phyloP scores from a whole-genome alignment of 2,113 vertebrate genomes.

The Nematolebias whitei region DNA sequence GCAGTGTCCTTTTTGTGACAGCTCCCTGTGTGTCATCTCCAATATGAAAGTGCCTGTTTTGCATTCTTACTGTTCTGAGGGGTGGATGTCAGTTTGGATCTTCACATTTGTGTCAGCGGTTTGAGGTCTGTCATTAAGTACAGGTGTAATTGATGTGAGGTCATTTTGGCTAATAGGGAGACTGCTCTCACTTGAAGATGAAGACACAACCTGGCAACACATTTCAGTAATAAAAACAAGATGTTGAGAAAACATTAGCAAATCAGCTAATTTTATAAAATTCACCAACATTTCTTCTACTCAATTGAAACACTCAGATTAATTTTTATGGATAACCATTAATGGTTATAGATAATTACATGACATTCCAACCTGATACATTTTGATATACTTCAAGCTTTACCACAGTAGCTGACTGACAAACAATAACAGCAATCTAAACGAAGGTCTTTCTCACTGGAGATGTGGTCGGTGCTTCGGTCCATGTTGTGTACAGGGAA shows the following conservation, averaged over 20 bases:
- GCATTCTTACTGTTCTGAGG: slow-evolving; percentile 30
- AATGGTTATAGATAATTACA: background rate
- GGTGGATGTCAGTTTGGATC: slow-evolving; percentile 3
- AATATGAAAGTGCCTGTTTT: too few species aligned
- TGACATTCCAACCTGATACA: background rate
- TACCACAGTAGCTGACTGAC: background rate
- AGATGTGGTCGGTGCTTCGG: slow-evolving; percentile 41
- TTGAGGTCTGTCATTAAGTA: slow-evolving; percentile 7
- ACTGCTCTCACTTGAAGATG: slow-evolving; percentile 3
- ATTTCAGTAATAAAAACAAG: background rate
- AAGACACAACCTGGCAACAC: slow-evolving; percentile 26
- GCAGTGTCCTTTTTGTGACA: slow-evolving; percentile 48
- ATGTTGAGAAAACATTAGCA: background rate
- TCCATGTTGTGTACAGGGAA: slow-evolving; percentile 70
- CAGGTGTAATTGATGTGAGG: background rate
- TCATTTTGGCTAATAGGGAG: slow-evolving; percentile 25
- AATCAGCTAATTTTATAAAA: background rate
- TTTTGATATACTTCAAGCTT: background rate
- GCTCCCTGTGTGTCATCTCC: slow-evolving; percentile 60
- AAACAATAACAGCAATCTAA: background rate
- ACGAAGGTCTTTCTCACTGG: slow-evolving; percentile 30
- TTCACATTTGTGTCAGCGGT: background rate
- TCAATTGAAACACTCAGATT: background rate
- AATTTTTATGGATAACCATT: background rate
- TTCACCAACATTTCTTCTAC: background rate